Evolutionary conservation across 1,140 invertebrate genomes (phyloP).

Genomic region (Choristoneura fumiferana): DNA sequence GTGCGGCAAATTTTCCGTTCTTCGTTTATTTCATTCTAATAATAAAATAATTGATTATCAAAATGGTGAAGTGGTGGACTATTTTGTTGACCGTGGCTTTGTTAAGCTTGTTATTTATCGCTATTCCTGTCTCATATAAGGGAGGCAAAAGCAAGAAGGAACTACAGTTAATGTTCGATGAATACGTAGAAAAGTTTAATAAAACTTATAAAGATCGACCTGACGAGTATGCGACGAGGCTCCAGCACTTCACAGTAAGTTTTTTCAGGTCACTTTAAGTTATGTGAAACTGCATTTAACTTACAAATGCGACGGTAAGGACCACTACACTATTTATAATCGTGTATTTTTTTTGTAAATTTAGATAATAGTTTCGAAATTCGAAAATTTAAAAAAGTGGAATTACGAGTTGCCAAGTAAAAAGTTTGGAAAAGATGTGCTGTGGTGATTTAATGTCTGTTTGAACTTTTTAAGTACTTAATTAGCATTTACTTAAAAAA

Average conservation of each 20-base stretch:
- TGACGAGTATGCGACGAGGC: slow-evolving; percentile 80
- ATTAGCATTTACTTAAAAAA: slow-evolving; percentile 19
- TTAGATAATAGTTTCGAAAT: too few relatives aligned
- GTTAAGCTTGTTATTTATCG: slow-evolving; percentile 58
- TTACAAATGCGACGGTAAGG: too few relatives aligned
- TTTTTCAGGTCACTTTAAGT: not conserved
- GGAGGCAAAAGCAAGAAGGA: slow-evolving; percentile 38
- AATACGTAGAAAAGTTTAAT: slow-evolving; percentile 82
- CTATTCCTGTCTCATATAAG: slow-evolving; percentile 51
- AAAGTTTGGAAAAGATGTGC: too few relatives aligned
- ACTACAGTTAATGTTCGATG: slow-evolving; percentile 77
- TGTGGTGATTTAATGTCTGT: not conserved
- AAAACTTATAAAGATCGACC: slow-evolving; percentile 82
- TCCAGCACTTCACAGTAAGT: slow-evolving; percentile 83
- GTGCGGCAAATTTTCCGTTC: not conserved
- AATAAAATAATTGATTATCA: slow-evolving; percentile 26
- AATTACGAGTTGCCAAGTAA: too few relatives aligned
- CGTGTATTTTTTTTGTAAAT: too few relatives aligned
- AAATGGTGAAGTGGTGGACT: slow-evolving; percentile 69
- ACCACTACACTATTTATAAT: too few relatives aligned
- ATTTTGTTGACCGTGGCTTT: slow-evolving; percentile 54
- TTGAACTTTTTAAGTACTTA: slow-evolving; percentile 25
- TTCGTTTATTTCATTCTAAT: slow-evolving; percentile 22
- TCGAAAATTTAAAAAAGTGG: too few relatives aligned
- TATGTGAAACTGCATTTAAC: too few relatives aligned